Base-by-base conservation (phyloP, 2,888 invertebrate genomes). In the Calameuta pallipes region DNA sequence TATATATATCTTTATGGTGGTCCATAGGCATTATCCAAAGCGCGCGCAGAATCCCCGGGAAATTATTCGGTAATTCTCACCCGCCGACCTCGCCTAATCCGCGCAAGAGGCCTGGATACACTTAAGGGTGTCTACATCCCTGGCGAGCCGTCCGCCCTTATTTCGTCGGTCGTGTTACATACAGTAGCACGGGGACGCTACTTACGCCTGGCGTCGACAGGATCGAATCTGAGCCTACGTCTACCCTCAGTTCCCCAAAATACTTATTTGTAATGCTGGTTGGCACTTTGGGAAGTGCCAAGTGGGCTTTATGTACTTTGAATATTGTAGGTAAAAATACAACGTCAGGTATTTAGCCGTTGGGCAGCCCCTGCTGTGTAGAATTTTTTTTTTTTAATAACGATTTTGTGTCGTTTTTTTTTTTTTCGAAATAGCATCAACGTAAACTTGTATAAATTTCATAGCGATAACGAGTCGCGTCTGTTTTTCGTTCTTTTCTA, bases 381-480 rank as follows among this genome's bases (percentile, higher is more conserved):
- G 15, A 23, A 23, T 23, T 13, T 13, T 41, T 75, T 41, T 75
- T 70, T 69, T n/a, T n/a, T 73, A 35, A 35, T 56, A 23, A 56
- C 56, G 56, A 56, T 56, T 23, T 56, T 41, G 23, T 23, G 15
- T 41, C 23, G 15, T 41, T 41, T 41, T 37, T 75, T n/a, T 41
- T 75, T 76, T 76, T 75, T 56, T 78, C 30, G 4, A 35, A 12
- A 31, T 41, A 2, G 4, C 35, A 12, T 13, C 73, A 75, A 56
- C 31, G 34, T 41, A 56, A 73, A 76, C n/a, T 15, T 74, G 74
- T 36, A 68, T 41, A 71, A 79, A 81, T 82, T 81, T 80, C 75
- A 75, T 80, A 76, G 76, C 76, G 79, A 68, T 75, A 84, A 78
- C 81, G 77, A 79, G 73, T 82, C 69, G 75, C 78, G 76, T 56